phyloP scores from a whole-genome alignment of 2,797 vertebrate genomes.

The Neostethus bicornis region DNA sequence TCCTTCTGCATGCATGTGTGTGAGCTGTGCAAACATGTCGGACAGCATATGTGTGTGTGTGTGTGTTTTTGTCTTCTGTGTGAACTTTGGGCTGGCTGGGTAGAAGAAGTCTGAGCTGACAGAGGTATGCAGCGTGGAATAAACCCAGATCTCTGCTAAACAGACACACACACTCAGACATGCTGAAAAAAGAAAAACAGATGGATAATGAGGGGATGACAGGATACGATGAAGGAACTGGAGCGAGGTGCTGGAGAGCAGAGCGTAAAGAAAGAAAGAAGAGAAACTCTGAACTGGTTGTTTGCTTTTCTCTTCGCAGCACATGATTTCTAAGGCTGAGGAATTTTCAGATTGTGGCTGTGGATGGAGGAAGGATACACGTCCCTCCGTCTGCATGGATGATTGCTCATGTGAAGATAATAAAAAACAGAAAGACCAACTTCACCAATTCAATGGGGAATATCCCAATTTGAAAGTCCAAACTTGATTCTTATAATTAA shows the following conservation, averaged over 20 bases:
- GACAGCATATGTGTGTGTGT: constrained; percentile 10
- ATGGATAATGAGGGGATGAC: constrained; percentile 30
- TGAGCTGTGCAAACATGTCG: constrained; percentile 14
- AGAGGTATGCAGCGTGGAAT: constrained; percentile 65
- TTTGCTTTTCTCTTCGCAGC: constrained; percentile 45
- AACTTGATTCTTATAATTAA: no score
- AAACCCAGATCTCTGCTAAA: constrained; percentile 66
- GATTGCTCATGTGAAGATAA: no score
- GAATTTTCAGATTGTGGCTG: constrained; percentile 33
- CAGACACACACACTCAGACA: constrained; percentile 50
- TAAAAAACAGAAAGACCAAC: no score
- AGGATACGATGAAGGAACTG: constrained; percentile 34
- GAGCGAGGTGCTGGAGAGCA: constrained; percentile 21
- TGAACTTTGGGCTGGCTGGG: constrained; percentile 59
- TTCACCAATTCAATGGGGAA: no score
- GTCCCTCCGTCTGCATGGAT: constrained; percentile 31
- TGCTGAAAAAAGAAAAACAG: constrained; percentile 18
- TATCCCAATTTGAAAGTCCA: no score
- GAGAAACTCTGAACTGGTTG: constrained; percentile 51
- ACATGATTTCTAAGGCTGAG: constrained; percentile 48
- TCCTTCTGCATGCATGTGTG: constrained; percentile 20
- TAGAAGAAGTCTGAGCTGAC: constrained; percentile 64
- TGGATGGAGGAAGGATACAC: no score
- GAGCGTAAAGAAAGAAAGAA: constrained; percentile 20
- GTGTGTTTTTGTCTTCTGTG: constrained; percentile 50